These are phyloP conservation scores for Leucoptera coffeella DNA, from an alignment of 2,888 invertebrate genomes.

Conservation along the genomic window DNA sequence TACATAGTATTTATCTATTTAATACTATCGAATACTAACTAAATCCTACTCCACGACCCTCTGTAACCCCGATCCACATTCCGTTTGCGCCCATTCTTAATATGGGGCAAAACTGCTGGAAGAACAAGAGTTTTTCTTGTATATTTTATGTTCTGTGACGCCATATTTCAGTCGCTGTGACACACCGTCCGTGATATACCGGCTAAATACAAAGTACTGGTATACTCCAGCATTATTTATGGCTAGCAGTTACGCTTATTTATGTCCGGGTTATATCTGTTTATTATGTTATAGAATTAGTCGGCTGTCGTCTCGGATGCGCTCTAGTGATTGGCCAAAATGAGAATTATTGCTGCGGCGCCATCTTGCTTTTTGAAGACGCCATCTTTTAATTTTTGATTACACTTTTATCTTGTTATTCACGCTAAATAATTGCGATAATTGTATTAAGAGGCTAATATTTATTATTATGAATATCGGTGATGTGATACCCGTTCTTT, in stretches of 20 bases:
- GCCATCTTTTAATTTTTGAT: no score
- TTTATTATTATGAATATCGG: no score
- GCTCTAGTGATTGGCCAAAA: no score
- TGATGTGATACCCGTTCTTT: no score
- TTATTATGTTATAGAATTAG: slow-evolving; percentile 40
- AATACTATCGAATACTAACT: no score
- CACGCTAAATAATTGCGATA: no score
- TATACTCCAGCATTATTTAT: slow-evolving; percentile 21
- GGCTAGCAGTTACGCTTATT: slow-evolving; percentile 37
- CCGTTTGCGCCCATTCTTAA: slow-evolving; percentile 51
- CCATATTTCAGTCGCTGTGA: slow-evolving; percentile 36
- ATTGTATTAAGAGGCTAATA: no score
- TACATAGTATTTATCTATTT: no score
- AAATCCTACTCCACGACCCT: slow-evolving; percentile 21
- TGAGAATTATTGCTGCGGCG: no score
- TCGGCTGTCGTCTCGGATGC: no score
- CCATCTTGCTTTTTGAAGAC: no score
- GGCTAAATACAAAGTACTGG: slow-evolving; percentile 14
- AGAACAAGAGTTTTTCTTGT: slow-evolving; percentile 50
- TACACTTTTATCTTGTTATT: no score
- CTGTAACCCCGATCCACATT: slow-evolving; percentile 44
- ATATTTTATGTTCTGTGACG: slow-evolving; percentile 52
- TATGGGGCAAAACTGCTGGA: slow-evolving; percentile 52
- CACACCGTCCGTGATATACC: slow-evolving; percentile 32
- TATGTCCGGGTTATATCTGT: slow-evolving; percentile 40